These are phyloP conservation scores for Crocuta crocuta DNA, from an alignment of 2,113 vertebrate genomes.

Conservation along the genomic window DNA sequence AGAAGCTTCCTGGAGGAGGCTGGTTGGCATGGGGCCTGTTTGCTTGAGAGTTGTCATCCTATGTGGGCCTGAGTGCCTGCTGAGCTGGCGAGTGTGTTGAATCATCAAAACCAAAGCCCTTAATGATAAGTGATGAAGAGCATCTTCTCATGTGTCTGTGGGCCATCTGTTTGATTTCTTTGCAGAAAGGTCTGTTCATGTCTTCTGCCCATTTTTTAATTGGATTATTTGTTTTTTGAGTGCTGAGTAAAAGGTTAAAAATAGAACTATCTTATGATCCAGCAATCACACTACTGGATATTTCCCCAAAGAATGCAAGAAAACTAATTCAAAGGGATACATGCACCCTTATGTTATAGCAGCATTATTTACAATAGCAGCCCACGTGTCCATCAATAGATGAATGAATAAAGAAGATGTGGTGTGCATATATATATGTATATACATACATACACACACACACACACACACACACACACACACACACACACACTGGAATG, in stretches of 20 bases:
- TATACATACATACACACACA: no score
- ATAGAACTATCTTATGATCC: background rate
- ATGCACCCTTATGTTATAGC: background rate
- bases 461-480: no score
- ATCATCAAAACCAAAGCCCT: conserved; percentile 34
- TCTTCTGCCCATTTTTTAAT: background rate
- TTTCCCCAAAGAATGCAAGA: background rate
- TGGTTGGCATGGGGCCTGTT: background rate
- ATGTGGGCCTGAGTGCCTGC: background rate
- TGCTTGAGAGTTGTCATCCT: conserved; percentile 11
- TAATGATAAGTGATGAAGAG: background rate
- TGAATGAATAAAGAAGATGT: background rate
- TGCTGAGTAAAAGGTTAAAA: background rate
- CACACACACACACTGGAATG: no score
- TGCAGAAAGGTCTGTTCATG: background rate
- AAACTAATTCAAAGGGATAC: background rate
- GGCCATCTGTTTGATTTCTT: background rate
- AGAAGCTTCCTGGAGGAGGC: background rate
- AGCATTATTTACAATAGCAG: background rate
- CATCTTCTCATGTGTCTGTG: background rate
- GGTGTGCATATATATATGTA: no score
- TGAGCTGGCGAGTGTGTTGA: background rate
- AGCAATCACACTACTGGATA: background rate
- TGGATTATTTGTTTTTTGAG: background rate
- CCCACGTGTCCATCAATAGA: background rate